phyloP scores from a whole-genome alignment of 37 sponge, comb jelly and placozoan species.

The Amphimedon queenslandica region DNA sequence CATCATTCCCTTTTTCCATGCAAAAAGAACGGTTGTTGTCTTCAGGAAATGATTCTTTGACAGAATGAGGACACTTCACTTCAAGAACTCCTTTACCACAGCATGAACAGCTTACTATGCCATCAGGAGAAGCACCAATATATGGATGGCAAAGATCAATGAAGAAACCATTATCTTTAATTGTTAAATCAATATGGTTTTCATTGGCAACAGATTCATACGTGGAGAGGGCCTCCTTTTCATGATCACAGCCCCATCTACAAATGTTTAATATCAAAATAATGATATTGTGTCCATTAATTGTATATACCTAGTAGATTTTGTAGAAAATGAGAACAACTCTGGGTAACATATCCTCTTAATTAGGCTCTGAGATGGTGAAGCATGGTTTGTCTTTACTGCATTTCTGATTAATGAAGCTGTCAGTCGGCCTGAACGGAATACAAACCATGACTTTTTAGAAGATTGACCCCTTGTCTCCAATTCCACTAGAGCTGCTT shows the following conservation, averaged over 20 bases:
- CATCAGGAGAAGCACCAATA: conserved; percentile 17
- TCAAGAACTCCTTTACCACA: conserved; percentile 19
- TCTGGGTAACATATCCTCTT: conserved; percentile 10
- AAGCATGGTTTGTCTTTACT: background rate
- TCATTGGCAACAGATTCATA: background rate
- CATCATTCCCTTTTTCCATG: conserved; percentile 18
- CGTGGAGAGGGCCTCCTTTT: background rate
- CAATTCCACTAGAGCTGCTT: background rate
- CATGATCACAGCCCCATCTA: conserved; percentile 18
- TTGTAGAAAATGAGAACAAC: background rate
- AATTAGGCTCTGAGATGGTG: conserved; percentile 10
- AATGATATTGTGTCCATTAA: background rate
- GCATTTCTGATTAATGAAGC: background rate
- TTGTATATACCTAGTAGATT: conserved; percentile 5
- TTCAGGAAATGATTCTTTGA: conserved; percentile 18
- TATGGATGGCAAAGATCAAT: background rate
- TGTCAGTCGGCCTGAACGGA: conserved; percentile 1
- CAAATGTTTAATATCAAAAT: background rate
- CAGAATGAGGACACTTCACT: conserved; percentile 15
- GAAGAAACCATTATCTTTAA: conserved; percentile 13
- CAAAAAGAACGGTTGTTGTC: conserved; percentile 5
- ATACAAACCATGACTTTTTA: conserved; percentile 5
- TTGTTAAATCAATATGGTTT: background rate
- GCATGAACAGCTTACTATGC: background rate
- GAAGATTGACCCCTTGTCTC: conserved; percentile 17